phyloP scores from a whole-genome alignment of 1,140 invertebrate genomes.

The Eciton burchellii region DNA sequence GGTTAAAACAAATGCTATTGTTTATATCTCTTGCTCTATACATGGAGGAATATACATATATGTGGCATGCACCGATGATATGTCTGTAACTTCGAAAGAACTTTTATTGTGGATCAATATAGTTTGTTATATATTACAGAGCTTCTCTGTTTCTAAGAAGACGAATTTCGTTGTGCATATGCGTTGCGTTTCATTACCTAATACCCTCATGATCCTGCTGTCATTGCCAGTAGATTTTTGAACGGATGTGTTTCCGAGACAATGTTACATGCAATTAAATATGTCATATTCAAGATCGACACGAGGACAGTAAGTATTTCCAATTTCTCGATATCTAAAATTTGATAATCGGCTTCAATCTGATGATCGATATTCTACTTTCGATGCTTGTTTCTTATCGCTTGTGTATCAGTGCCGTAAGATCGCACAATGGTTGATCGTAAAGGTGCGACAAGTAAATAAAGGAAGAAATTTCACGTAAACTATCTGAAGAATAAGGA shows the following conservation, averaged over 20 bases:
- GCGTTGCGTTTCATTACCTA: constrained; percentile 36
- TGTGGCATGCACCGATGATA: constrained; percentile 23
- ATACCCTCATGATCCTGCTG: constrained; percentile 3
- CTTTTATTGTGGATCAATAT: constrained; percentile 46
- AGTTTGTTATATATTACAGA: constrained; percentile 54
- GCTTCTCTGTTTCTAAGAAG: constrained; percentile 33
- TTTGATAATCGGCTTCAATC: not conserved
- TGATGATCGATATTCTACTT: constrained; percentile 17
- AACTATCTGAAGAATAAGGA: not conserved
- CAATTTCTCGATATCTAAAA: not conserved
- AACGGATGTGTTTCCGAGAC: not conserved
- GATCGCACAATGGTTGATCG: not conserved
- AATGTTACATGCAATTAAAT: constrained; percentile 2
- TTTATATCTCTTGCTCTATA: constrained; percentile 28
- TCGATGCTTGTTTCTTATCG: not conserved
- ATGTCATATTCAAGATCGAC: constrained; percentile 11
- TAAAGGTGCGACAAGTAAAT: too few species aligned
- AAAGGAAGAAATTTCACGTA: not conserved
- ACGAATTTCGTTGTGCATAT: constrained; percentile 21
- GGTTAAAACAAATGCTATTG: constrained; percentile 3
- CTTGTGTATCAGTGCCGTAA: constrained; percentile 11
- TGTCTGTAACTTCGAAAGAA: constrained; percentile 23
- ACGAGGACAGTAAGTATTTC: constrained; percentile 21
- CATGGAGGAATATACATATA: not conserved
- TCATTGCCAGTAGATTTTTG: not conserved